A percentile compares a stretch with the other conserved stretches of the same genome.
These are phyloP conservation scores for Dolichotis patagonum DNA, from an alignment of 2,113 vertebrate genomes.

Conservation along the genomic window DNA sequence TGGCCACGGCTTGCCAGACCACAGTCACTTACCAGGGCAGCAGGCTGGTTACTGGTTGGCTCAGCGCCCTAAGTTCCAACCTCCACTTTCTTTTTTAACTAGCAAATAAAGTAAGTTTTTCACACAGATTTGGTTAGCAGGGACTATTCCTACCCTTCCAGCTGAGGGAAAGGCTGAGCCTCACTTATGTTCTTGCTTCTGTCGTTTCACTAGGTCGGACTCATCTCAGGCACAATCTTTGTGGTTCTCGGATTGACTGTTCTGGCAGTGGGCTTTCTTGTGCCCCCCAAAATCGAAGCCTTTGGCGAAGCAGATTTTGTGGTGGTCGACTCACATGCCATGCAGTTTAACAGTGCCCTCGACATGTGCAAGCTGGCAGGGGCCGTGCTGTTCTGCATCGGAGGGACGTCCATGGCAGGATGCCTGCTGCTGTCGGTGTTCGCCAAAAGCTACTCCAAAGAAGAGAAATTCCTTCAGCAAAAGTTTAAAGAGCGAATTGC, in stretches of 20 bases:
- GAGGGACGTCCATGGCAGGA: slow-evolving; percentile 92
- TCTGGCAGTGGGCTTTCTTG: slow-evolving; percentile 94
- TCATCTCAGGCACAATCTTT: slow-evolving; percentile 92
- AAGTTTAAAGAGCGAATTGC: slow-evolving; percentile 96
- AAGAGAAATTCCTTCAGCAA: slow-evolving; percentile 94
- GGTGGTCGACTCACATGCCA: slow-evolving; percentile 91
- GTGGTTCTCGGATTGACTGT: slow-evolving; percentile 93
- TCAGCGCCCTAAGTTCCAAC: no score
- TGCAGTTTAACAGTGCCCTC: slow-evolving; percentile 94
- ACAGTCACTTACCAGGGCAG: no score
- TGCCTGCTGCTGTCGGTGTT: slow-evolving; percentile 95
- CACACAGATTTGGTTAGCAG: not conserved
- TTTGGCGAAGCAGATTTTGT: slow-evolving; percentile 96
- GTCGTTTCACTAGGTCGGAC: slow-evolving; percentile 91
- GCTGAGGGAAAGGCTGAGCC: not conserved
- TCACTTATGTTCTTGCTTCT: not conserved
- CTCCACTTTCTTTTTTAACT: not conserved
- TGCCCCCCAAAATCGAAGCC: slow-evolving; percentile 94
- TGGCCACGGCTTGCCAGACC: no score
- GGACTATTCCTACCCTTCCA: no score
- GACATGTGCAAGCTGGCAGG: slow-evolving; percentile 96
- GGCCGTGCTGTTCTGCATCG: slow-evolving; percentile 95
- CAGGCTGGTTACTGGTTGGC: no score
- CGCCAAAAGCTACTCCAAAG: slow-evolving; percentile 94
- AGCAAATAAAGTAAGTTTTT: not conserved